Base-by-base conservation (phyloP, 2,113 vertebrate species). In the Nyctibius bracteatus region DNA sequence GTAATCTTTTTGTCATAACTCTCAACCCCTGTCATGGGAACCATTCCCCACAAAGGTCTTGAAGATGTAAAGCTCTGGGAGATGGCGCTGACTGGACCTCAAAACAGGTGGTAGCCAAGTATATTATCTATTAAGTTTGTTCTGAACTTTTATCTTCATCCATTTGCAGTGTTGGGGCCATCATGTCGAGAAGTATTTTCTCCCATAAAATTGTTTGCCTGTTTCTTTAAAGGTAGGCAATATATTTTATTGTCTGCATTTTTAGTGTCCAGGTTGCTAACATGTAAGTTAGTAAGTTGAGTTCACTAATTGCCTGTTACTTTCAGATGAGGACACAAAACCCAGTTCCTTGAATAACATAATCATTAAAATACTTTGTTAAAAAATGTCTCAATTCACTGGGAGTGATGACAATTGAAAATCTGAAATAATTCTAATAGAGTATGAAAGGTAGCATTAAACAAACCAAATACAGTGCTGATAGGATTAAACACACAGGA, bases 241-340 rank as follows among this genome's bases (percentile, higher is more conserved):
- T 35, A 2, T 7, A 7, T 72, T 77, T 66, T 74, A 28, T 22
- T 49, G 6, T 10, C 35, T 75, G 10, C 14, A 7, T 73, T 37
- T 83, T 65, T 15, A 70, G 44, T 28, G 75, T 15, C 15, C 23
- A 51, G 16, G 10, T 31, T 2, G 2, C 14, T 17, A n/a, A 55
- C 47, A n/a, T 1, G 1, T 6, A 6, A n/a, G n/a, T n/a, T 14
- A n/a, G 10, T 24, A 7, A 61, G 24, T 8, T 0, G 6, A 57
- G 44, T 44, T 73, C 18, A 49, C 9, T 41, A n/a, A 33, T 72
- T 70, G 6, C 58, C 17, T 62, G 27, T n/a, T 23, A 31, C n/a
- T 39, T 75, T 44, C 35, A 65, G 35, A 19, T 18, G 41, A 68
- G 5, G 8, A 15, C 31, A 68, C 27, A 74, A n/a, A 87, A 84